phyloP scores from a whole-genome alignment of 37 sponge, comb jelly and placozoan species.

The Spongilla lacustris region DNA sequence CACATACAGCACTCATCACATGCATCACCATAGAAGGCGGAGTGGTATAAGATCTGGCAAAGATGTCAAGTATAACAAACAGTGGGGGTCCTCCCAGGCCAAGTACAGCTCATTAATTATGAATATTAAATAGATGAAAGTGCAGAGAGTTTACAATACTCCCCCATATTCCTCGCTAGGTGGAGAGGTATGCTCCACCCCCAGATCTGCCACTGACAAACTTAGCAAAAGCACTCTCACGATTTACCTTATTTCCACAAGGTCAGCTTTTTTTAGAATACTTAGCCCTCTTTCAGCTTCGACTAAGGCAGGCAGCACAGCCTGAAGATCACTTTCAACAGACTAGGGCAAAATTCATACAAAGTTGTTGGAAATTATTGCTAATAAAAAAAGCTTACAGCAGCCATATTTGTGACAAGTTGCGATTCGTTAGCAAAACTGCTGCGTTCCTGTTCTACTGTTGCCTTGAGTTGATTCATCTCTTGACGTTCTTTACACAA shows the following conservation, averaged over 20 bases:
- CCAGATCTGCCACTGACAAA: no score
- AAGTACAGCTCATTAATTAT: no score
- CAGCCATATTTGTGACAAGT: slow-evolving; percentile 16
- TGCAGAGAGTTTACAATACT: no score
- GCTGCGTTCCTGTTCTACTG: slow-evolving; percentile 15
- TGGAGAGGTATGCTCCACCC: no score
- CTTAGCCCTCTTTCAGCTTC: slow-evolving; percentile 52
- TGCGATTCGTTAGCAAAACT: slow-evolving; percentile 30
- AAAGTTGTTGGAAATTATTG: neutral
- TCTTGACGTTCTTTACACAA: slow-evolving; percentile 14
- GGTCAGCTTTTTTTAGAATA: slow-evolving; percentile 61
- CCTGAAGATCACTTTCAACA: slow-evolving; percentile 56
- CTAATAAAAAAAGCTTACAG: slow-evolving; percentile 6
- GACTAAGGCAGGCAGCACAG: slow-evolving; percentile 59
- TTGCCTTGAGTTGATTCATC: slow-evolving; percentile 16
- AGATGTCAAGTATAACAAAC: no score
- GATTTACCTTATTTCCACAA: slow-evolving; percentile 66
- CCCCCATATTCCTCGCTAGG: no score
- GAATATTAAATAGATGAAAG: no score
- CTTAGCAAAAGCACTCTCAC: neutral
- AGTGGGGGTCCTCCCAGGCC: no score
- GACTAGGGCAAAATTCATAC: slow-evolving; percentile 32
- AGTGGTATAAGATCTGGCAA: slow-evolving; percentile 50
- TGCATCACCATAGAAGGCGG: slow-evolving; percentile 81
- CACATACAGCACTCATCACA: slow-evolving; percentile 84